A percentile compares a stretch with the other conserved stretches of the same genome.
Evolutionary conservation across 2,888 invertebrate species (phyloP).

Genomic region (Ypsolopha scabrella): DNA sequence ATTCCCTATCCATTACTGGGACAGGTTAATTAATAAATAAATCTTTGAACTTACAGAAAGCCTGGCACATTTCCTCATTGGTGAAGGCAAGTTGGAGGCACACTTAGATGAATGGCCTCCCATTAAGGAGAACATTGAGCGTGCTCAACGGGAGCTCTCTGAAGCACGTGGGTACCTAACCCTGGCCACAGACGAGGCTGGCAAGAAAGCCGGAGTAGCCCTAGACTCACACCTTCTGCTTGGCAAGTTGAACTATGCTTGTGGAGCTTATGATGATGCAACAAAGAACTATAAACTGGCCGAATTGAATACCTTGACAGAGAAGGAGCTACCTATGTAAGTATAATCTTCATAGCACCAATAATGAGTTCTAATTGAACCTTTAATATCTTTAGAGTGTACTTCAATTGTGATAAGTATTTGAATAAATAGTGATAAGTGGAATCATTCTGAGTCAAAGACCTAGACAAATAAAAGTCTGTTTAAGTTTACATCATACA

Average conservation of each 20-base stretch:
- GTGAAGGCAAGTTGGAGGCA: constrained; percentile 91
- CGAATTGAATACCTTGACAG: constrained; percentile 85
- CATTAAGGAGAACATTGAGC: constrained; percentile 80
- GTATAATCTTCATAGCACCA: constrained; percentile 19
- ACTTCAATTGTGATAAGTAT: no score
- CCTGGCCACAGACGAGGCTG: constrained; percentile 81
- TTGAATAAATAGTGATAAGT: no score
- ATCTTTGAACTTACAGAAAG: constrained; percentile 69
- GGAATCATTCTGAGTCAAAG: no score
- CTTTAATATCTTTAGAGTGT: no score
- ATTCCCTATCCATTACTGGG: constrained; percentile 51
- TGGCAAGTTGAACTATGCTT: constrained; percentile 92
- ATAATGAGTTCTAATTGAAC: no score
- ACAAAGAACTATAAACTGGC: constrained; percentile 86
- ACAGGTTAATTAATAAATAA: constrained; percentile 22
- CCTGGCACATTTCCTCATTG: constrained; percentile 85
- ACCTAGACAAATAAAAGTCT: no score
- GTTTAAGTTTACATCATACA: no score
- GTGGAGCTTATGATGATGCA: constrained; percentile 87
- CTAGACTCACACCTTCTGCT: constrained; percentile 89
- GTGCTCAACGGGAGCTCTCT: constrained; percentile 81
- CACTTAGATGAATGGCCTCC: constrained; percentile 91
- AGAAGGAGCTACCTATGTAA: constrained; percentile 85
- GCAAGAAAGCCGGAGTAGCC: constrained; percentile 83
- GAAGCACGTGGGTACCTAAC: constrained; percentile 84